phyloP scores from a whole-genome alignment of 2,797 vertebrate species.

The Melanotaenia trifasciata region DNA sequence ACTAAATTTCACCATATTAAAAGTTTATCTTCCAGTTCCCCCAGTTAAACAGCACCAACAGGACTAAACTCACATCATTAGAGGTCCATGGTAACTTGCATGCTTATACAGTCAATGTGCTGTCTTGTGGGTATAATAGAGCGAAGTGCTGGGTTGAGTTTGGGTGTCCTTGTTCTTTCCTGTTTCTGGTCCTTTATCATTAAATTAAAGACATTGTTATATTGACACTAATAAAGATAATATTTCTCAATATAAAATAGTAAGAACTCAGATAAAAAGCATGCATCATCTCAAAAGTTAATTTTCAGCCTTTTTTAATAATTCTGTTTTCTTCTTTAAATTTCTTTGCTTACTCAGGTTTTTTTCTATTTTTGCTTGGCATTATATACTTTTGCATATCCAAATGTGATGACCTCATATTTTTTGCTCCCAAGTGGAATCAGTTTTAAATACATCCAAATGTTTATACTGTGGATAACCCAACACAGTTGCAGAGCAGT shows the following conservation, averaged over 20 bases:
- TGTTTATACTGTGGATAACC: slow-evolving; percentile 23
- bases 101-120: no score
- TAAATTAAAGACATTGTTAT: background rate
- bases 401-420: slow-evolving; percentile 1
- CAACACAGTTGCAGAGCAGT: slow-evolving; percentile 12
- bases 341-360: background rate
- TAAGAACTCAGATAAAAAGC: background rate
- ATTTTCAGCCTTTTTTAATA: background rate
- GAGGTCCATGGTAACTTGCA: no score
- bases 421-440: slow-evolving; percentile 5
- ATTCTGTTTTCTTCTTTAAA: background rate
- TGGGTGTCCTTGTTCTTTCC: background rate
- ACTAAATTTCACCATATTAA: no score
- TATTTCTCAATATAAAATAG: background rate
- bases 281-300: background rate
- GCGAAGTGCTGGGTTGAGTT: no score
- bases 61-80: no score
- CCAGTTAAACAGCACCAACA: no score
- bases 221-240: background rate
- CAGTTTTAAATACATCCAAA: slow-evolving; percentile 23
- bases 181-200: background rate
- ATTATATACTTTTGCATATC: background rate
- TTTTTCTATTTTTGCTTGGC: background rate
- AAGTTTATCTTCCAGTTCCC: no score
- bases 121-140: no score